Evolutionary conservation across 2,888 invertebrate genomes (phyloP).

Genomic region (Acleris cristana): DNA sequence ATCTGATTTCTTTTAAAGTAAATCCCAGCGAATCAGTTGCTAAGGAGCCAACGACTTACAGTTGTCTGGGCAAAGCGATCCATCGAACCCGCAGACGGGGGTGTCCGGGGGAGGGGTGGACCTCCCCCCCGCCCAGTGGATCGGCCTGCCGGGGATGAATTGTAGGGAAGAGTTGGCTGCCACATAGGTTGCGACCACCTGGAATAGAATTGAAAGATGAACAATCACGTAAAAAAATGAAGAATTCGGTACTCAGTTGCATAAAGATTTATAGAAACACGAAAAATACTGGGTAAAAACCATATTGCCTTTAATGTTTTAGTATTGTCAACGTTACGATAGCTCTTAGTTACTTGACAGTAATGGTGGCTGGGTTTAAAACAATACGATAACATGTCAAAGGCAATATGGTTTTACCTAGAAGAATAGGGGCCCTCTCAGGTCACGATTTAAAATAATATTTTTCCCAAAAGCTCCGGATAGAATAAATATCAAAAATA

Average conservation of each 20-base stretch:
- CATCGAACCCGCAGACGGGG: conserved; percentile 96
- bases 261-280: neutral
- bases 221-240: conserved; percentile 16
- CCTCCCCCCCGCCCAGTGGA: conserved; percentile 94
- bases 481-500: too few species aligned
- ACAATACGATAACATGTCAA: too few species aligned
- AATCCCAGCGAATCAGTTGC: neutral
- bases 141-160: conserved; percentile 87
- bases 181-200: conserved; percentile 96
- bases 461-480: too few species aligned
- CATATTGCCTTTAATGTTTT: too few species aligned
- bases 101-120: conserved; percentile 92
- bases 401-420: too few species aligned
- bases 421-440: too few species aligned
- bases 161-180: conserved; percentile 90
- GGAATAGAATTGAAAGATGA: conserved; percentile 40
- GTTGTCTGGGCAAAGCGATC: conserved; percentile 93
- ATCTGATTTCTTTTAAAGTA: neutral
- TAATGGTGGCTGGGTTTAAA: too few species aligned
- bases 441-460: too few species aligned
- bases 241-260: neutral
- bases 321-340: too few species aligned
- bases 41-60: conserved; percentile 77
- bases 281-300: too few species aligned
- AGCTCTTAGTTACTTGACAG: too few species aligned